Percentiles rank a stretch among this genome's conserved stretches.
phyloP scores from a whole-genome alignment of 2,888 invertebrate genomes.

The Chelonus formosanus region DNA sequence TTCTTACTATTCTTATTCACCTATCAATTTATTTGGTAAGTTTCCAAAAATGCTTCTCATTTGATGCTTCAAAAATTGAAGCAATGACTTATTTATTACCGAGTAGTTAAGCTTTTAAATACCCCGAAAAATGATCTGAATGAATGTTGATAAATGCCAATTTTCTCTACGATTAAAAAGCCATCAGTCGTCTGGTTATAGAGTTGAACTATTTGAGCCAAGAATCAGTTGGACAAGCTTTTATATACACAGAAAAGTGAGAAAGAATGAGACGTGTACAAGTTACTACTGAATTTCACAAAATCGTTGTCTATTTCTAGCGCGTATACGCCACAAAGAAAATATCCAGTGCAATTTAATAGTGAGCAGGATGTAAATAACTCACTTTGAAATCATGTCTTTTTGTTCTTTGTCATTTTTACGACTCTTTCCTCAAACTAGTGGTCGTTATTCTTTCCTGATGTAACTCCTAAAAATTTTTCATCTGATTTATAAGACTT shows the following conservation, averaged over 20 bases:
- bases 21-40: constrained; percentile 10
- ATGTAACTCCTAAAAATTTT: constrained; percentile 10
- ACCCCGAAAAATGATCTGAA: no score
- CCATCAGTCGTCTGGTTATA: no score
- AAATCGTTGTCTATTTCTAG: constrained; percentile 57
- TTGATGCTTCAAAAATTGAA: no score
- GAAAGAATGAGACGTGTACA: no score
- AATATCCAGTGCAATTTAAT: constrained; percentile 14
- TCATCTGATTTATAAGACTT: constrained; percentile 13
- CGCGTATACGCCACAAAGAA: constrained; percentile 25
- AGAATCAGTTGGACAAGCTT: no score
- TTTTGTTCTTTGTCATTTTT: constrained; percentile 13
- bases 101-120: no score
- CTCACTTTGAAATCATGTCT: constrained; percentile 4
- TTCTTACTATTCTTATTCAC: constrained; percentile 7
- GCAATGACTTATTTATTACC: no score
- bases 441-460: neutral
- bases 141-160: no score
- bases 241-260: no score
- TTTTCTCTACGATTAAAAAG: no score
- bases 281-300: constrained; percentile 38
- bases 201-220: no score
- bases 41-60: neutral
- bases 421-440: constrained; percentile 1
- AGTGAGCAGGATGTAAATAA: constrained; percentile 19